Conservation (phyloP, 2,888 invertebrate species). For the Resseliella maxima region DNA sequence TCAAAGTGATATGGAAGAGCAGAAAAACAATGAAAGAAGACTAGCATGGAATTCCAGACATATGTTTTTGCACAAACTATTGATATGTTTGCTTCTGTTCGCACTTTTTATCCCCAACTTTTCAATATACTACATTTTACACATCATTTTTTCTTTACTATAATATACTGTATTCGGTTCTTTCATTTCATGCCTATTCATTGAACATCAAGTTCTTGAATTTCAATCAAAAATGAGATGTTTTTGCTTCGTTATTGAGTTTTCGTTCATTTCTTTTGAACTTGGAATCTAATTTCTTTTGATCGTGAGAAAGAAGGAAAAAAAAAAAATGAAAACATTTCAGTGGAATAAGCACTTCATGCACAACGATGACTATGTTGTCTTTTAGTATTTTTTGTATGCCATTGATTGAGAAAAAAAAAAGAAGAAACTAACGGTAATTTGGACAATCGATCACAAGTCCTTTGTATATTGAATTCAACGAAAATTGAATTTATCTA, state of each 20-base stretch:
- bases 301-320: slow-evolving; percentile 19
- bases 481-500: background rate
- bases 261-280: background rate
- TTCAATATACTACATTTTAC: slow-evolving; percentile 34
- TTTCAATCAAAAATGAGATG: slow-evolving; percentile 49
- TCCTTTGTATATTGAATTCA: background rate
- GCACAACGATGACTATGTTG: slow-evolving; percentile 11
- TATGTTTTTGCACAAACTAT: slow-evolving; percentile 29
- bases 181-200: slow-evolving; percentile 7
- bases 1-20: background rate
- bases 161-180: background rate
- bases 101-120: slow-evolving; percentile 37
- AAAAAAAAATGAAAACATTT: background rate
- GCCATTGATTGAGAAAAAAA: background rate
- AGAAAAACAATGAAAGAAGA: background rate
- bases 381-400: background rate
- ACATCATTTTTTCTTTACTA: background rate
- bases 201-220: slow-evolving; percentile 46
- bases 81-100: background rate
- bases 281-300: background rate
- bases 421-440: slow-evolving; percentile 2
- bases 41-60: background rate
- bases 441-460: slow-evolving; percentile 17
- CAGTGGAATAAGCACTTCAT: background rate
- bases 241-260: slow-evolving; percentile 31